Conservation (phyloP, 2,797 vertebrate genomes). For the Eulemur coronatus region DNA sequence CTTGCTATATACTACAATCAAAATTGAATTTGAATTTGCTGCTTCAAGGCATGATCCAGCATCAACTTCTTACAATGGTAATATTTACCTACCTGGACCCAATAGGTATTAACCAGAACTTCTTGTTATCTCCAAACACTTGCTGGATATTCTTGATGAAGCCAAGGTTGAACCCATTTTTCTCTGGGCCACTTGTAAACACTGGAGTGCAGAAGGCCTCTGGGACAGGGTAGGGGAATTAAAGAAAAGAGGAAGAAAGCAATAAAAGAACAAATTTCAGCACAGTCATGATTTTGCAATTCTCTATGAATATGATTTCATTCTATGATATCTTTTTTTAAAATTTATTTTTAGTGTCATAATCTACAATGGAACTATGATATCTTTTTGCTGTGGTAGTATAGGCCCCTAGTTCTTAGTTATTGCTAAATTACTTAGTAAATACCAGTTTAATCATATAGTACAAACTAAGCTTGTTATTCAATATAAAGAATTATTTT, state of each 20-base stretch:
- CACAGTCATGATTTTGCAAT: neutral
- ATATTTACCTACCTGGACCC: constrained; percentile 90
- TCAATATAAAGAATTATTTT: constrained; percentile 22
- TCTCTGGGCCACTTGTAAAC: constrained; percentile 94
- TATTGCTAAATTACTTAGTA: constrained; percentile 33
- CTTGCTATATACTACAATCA: neutral
- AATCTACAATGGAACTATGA: neutral
- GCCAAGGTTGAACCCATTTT: constrained; percentile 96
- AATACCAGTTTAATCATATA: constrained; percentile 19
- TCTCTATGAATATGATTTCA: neutral
- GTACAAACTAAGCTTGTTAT: constrained; percentile 25
- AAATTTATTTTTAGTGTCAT: neutral
- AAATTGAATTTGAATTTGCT: constrained; percentile 35
- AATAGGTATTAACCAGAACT: constrained; percentile 94
- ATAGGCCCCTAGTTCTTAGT: neutral
- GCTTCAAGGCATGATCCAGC: neutral
- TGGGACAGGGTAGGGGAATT: constrained; percentile 72
- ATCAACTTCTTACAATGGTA: constrained; percentile 24
- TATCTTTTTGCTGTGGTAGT: neutral
- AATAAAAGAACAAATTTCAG: constrained; percentile 49
- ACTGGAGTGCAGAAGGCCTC: constrained; percentile 97
- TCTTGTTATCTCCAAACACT: constrained; percentile 95
- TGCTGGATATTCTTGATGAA: constrained; percentile 93
- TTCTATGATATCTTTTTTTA: neutral
- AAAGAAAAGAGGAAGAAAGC: constrained; percentile 40